A percentile compares a stretch with the other conserved stretches of the same genome.
These are phyloP conservation scores for Indicator maculatus DNA, from an alignment of 2,113 vertebrate species.

Conservation along the genomic window DNA sequence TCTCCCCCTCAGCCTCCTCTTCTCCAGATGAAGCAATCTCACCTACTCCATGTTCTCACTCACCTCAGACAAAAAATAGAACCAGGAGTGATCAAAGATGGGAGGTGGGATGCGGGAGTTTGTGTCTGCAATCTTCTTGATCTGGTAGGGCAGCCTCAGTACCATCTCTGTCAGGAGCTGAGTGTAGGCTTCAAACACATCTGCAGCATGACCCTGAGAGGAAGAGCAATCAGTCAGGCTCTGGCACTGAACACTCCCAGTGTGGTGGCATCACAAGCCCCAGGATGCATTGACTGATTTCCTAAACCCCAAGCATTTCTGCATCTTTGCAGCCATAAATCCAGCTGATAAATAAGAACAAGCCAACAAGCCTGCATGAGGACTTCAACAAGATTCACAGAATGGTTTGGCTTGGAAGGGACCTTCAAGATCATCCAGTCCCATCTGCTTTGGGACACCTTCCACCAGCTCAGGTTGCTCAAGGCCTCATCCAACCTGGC, in stretches of 20 bases:
- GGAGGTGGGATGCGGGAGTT: conserved; percentile 94
- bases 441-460: too few relatives aligned
- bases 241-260: not conserved
- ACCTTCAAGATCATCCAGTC: too few relatives aligned
- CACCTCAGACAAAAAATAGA: conserved; percentile 97
- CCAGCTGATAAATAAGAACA: not conserved
- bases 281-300: not conserved
- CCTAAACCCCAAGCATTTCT: not conserved
- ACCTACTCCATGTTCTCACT: not conserved
- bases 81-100: conserved; percentile 98
- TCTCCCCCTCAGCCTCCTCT: too few relatives aligned
- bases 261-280: accelerated
- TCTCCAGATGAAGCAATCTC: too few relatives aligned
- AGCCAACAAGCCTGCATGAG: not conserved
- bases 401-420: too few relatives aligned
- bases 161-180: conserved; percentile 99
- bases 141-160: conserved; percentile 94
- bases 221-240: not conserved
- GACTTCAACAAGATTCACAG: not conserved
- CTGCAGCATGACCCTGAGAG: conserved; percentile 92
- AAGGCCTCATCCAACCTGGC: too few relatives aligned
- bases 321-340: not conserved
- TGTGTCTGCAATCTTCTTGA: conserved; percentile 97
- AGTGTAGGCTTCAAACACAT: conserved; percentile 98
- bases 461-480: too few relatives aligned